Conservation (phyloP, 2,888 invertebrate genomes). For the Acronicta psi region DNA sequence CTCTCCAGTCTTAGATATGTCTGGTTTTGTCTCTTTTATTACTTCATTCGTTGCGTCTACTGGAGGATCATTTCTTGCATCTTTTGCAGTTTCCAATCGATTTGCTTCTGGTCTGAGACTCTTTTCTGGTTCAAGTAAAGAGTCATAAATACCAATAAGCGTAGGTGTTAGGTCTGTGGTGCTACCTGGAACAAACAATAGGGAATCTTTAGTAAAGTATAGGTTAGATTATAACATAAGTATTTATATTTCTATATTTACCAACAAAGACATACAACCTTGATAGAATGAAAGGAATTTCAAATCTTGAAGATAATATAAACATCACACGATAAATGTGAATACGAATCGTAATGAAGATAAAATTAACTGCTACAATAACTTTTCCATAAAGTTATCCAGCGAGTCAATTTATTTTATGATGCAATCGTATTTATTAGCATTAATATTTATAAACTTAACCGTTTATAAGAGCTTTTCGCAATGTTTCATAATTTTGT, state of each 20-base stretch:
- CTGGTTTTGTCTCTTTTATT: constrained; percentile 61
- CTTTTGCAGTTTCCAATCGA: constrained; percentile 81
- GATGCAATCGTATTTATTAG: constrained; percentile 30
- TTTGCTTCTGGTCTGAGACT: constrained; percentile 73
- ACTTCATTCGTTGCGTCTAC: constrained; percentile 63
- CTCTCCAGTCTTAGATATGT: constrained; percentile 53
- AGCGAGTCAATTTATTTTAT: constrained; percentile 38
- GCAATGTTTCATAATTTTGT: constrained; percentile 34
- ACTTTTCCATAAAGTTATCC: constrained; percentile 32
- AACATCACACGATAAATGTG: constrained; percentile 11
- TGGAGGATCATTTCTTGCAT: constrained; percentile 86
- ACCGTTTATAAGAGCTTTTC: constrained; percentile 37
- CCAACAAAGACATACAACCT: constrained; percentile 5
- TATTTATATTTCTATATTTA: constrained; percentile 7
- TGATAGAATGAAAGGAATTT: constrained; percentile 27
- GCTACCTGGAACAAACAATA: constrained; percentile 91
- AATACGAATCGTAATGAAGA: constrained; percentile 22
- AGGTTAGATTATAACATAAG: constrained; percentile 13
- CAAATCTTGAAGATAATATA: constrained; percentile 19
- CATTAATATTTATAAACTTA: constrained; percentile 41
- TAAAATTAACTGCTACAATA: constrained; percentile 49
- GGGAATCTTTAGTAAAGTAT: constrained; percentile 23
- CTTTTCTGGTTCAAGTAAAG: constrained; percentile 89
- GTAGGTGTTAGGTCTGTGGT: constrained; percentile 96
- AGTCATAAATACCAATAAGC: constrained; percentile 96